Conservation (phyloP, 92 coral and sea anemone species). For the Heteractis magnifica region DNA sequence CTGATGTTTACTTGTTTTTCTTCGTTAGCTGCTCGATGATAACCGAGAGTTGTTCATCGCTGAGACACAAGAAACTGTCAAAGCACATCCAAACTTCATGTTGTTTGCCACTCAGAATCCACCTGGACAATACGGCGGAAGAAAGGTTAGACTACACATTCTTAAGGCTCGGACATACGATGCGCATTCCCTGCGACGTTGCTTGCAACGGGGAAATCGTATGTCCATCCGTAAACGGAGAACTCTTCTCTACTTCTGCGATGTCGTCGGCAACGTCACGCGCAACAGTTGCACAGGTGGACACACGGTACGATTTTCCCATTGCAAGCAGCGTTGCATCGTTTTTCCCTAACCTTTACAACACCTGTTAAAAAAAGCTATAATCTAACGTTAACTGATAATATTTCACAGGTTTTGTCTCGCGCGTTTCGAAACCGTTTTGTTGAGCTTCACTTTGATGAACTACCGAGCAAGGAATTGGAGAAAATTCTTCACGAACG, state of each 20-base stretch:
- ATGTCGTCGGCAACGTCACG: too few relatives aligned
- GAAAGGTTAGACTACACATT: conserved; percentile 62
- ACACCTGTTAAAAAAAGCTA: too few relatives aligned
- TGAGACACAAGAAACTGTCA: conserved; percentile 92
- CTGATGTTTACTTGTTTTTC: conserved; percentile 11
- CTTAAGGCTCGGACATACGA: background rate
- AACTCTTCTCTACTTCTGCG: too few relatives aligned
- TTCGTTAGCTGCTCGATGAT: conserved; percentile 81
- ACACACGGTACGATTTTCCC: too few relatives aligned
- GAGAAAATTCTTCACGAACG: conserved; percentile 88
- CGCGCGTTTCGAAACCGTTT: conserved; percentile 98
- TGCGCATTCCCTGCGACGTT: background rate
- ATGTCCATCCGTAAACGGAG: too few relatives aligned
- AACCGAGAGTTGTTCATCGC: conserved; percentile 97
- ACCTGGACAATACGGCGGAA: conserved; percentile 98
- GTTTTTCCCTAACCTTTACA: too few relatives aligned
- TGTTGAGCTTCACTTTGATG: conserved; percentile 97
- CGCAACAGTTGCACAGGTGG: too few relatives aligned
- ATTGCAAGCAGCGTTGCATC: too few relatives aligned
- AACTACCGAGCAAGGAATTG: conserved; percentile 92
- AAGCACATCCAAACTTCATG: conserved; percentile 96
- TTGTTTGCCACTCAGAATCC: conserved; percentile 98
- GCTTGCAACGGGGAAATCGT: background rate
- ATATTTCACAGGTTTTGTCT: conserved; percentile 67
- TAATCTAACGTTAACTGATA: too few relatives aligned